Conservation (phyloP, 2,113 vertebrate species). For the Nibea coibor region DNA sequence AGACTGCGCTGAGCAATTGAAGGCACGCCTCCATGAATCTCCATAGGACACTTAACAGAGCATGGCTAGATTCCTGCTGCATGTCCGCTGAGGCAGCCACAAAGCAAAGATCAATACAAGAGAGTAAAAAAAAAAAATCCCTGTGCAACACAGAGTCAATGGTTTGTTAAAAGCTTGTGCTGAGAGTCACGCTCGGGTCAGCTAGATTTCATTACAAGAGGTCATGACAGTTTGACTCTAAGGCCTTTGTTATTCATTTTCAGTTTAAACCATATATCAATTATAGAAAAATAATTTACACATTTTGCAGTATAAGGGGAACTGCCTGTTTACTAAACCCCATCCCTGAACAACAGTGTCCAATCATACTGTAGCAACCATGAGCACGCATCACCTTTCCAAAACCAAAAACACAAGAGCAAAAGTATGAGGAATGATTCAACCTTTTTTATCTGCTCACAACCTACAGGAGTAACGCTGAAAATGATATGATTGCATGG, state of each 20-base stretch:
- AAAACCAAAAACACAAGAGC: neutral
- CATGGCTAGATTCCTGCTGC: slow-evolving; percentile 52
- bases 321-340: neutral
- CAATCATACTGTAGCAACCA: neutral
- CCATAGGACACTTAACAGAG: slow-evolving; percentile 58
- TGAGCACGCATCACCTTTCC: neutral
- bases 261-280: slow-evolving; percentile 8
- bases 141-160: slow-evolving; percentile 37
- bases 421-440: neutral
- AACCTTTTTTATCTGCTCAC: neutral
- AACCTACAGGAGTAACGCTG: too few species aligned
- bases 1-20: slow-evolving; percentile 55
- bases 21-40: slow-evolving; percentile 58
- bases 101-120: slow-evolving; percentile 73
- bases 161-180: slow-evolving; percentile 62
- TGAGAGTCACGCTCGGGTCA: slow-evolving; percentile 63
- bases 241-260: neutral
- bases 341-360: neutral
- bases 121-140: slow-evolving; percentile 25
- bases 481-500: neutral
- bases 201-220: slow-evolving; percentile 48
- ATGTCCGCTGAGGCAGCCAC: slow-evolving; percentile 61
- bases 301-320: neutral
- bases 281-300: neutral
- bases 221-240: slow-evolving; percentile 9